Evolutionary conservation across 1,140 invertebrate species (phyloP).

Genomic region (Drosophila nigromelanica): DNA sequence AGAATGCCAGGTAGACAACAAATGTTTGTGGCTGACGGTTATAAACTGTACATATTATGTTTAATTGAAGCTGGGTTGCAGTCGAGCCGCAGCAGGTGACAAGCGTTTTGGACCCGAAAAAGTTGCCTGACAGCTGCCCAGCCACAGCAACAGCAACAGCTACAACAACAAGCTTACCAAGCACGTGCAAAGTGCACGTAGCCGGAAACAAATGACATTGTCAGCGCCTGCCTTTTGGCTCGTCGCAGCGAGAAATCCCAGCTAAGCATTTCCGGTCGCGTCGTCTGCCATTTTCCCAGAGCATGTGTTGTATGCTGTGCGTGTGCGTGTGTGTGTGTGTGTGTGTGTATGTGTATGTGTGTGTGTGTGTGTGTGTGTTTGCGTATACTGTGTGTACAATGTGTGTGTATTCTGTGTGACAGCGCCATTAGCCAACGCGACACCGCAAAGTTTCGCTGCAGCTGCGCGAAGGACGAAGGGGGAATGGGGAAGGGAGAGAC

Average conservation of each 20-base stretch:
- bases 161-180: conserved; percentile 6
- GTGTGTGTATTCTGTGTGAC: conserved; percentile 40
- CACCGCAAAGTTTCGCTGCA: conserved; percentile 46
- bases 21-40: conserved; percentile 35
- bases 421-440: conserved; percentile 67
- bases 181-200: conserved; percentile 70
- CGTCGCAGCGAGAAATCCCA: conserved; percentile 65
- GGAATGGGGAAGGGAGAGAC: conserved; percentile 27
- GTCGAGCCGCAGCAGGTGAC: conserved; percentile 53
- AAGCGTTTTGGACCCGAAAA: conserved; percentile 18
- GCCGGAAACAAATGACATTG: conserved; percentile 80
- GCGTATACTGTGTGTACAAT: conserved; percentile 4
- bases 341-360: conserved; percentile 27
- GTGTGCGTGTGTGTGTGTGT: conserved; percentile 20
- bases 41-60: conserved; percentile 56
- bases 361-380: conserved; percentile 16
- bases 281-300: conserved; percentile 39
- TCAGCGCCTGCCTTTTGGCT: conserved; percentile 60
- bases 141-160: not conserved
- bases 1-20: not conserved
- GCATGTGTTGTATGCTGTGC: conserved; percentile 30
- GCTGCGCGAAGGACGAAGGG: conserved; percentile 22
- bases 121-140: conserved; percentile 9
- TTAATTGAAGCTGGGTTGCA: conserved; percentile 64
- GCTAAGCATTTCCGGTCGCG: conserved; percentile 75